These are phyloP conservation scores for Nycteola revayana DNA, from an alignment of 2,888 invertebrate species.

Conservation along the genomic window DNA sequence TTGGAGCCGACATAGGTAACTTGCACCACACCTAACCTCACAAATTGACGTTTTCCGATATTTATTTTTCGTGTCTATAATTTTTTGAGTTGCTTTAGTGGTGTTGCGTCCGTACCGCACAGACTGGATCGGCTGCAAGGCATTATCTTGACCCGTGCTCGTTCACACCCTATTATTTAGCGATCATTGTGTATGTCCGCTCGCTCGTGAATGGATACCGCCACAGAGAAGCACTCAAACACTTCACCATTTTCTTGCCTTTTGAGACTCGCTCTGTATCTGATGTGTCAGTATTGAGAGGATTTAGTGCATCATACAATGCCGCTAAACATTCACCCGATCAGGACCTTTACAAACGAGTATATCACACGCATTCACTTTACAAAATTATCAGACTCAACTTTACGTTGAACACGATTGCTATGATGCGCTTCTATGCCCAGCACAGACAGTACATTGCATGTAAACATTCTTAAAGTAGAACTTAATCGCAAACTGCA, in stretches of 20 bases:
- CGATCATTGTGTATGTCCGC: slow-evolving; percentile 80
- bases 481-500: slow-evolving; percentile 72
- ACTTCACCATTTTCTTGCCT: slow-evolving; percentile 75
- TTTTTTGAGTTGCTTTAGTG: slow-evolving; percentile 82
- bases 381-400: slow-evolving; percentile 30
- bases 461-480: slow-evolving; percentile 66
- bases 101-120: slow-evolving; percentile 81
- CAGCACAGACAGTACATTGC: slow-evolving; percentile 72
- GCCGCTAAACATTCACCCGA: slow-evolving; percentile 38
- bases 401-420: slow-evolving; percentile 52
- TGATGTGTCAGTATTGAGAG: slow-evolving; percentile 60
- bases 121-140: slow-evolving; percentile 80
- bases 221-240: slow-evolving; percentile 73
- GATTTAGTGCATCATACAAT: slow-evolving; percentile 79
- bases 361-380: slow-evolving; percentile 29
- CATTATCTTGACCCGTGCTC: slow-evolving; percentile 78
- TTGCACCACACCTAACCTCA: slow-evolving; percentile 81
- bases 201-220: slow-evolving; percentile 73
- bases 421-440: slow-evolving; percentile 78
- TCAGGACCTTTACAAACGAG: slow-evolving; percentile 28
- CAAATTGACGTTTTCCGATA: slow-evolving; percentile 78
- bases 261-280: slow-evolving; percentile 70
- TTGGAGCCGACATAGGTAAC: slow-evolving; percentile 87
- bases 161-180: slow-evolving; percentile 74
- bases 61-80: slow-evolving; percentile 79